Base-by-base conservation (phyloP, 2,797 vertebrate genomes). In the Remorina albescens region DNA sequence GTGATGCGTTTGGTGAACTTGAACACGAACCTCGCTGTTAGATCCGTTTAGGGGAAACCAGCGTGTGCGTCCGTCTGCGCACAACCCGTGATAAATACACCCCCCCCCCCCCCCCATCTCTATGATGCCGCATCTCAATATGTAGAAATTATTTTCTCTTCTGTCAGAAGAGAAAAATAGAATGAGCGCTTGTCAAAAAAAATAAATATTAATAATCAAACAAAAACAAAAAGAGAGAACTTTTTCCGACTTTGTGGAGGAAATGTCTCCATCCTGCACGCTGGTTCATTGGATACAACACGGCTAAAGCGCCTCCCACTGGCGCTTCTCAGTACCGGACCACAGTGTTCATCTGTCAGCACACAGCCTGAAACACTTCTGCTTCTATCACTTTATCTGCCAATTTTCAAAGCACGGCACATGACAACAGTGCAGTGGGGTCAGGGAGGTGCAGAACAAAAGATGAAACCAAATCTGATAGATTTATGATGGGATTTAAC, bases 281-380 rank as follows among this genome's bases (percentile, higher is more conserved):
- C 80, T 28, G 75, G 46, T 59, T 2, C 76, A 74, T 86, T 89
- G 84, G 92, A 94, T 96, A 94, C 94, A 95, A 90, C 95, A 97
- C 97, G 93, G 93, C 95, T 95, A 95, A 96, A 94, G 97, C 96
- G 96, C 96, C 98, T 95, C 96, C 97, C 96, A 94, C 96, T 95
- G 98, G 91, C 78, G 49, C 1, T 37, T 68, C 53, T 72, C n/a
- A 34, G 87, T 73, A 91, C 59, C 56, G 25, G 66, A 74, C 49
- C 61, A 37, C 46, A 34, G 28, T 32, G 15, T 51, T 25, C 80
- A 47, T 10, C 74, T 2, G 34, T 36, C 57, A 53, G 7, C 74
- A 39, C 18, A 67, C 76, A 76, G n/a, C 70, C 61, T 82, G 49
- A 79, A 5, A 74, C 53, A 32, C 68, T 44, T 46, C 53, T 30